Evolutionary conservation across 1,140 invertebrate genomes (phyloP).

Genomic region (Drosophila malerkotliana): DNA sequence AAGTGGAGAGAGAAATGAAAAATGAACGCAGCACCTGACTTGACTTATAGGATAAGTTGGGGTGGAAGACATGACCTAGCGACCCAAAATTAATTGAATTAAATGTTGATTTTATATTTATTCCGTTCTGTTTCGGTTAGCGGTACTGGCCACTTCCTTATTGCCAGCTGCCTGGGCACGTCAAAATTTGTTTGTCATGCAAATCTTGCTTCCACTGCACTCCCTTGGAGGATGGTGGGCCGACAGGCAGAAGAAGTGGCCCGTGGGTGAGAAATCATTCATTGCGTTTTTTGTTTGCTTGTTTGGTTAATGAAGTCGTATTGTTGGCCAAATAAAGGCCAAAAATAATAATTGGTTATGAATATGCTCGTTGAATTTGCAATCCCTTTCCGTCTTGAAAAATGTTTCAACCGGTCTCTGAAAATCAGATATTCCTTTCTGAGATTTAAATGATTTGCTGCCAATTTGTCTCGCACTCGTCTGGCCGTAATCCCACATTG

Average conservation of each 20-base stretch:
- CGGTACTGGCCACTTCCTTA: slow-evolving; percentile 33
- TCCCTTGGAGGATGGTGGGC: slow-evolving; percentile 2
- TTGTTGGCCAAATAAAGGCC: slow-evolving; percentile 11
- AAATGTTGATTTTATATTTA: slow-evolving; percentile 62
- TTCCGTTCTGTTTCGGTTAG: slow-evolving; percentile 47
- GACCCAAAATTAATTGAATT: slow-evolving; percentile 80
- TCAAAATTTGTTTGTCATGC: slow-evolving; percentile 51
- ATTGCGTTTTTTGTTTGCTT: slow-evolving; percentile 34
- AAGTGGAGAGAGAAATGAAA: slow-evolving; percentile 67
- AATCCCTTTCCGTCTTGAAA: neutral
- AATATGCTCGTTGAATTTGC: neutral
- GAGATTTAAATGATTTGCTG: slow-evolving; percentile 2
- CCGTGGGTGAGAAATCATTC: slow-evolving; percentile 17
- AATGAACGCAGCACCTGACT: slow-evolving; percentile 70
- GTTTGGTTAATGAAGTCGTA: slow-evolving; percentile 45
- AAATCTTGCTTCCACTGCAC: slow-evolving; percentile 33
- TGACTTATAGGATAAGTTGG: slow-evolving; percentile 22
- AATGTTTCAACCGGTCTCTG: no score
- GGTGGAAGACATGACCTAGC: slow-evolving; percentile 47
- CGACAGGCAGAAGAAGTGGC: slow-evolving; percentile 14
- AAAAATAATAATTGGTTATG: neutral
- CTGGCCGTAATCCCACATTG: slow-evolving; percentile 22
- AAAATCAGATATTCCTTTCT: no score
- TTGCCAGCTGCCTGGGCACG: slow-evolving; percentile 28
- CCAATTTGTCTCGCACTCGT: slow-evolving; percentile 29